phyloP scores from a whole-genome alignment of 1,140 invertebrate species.

The Apis dorsata region DNA sequence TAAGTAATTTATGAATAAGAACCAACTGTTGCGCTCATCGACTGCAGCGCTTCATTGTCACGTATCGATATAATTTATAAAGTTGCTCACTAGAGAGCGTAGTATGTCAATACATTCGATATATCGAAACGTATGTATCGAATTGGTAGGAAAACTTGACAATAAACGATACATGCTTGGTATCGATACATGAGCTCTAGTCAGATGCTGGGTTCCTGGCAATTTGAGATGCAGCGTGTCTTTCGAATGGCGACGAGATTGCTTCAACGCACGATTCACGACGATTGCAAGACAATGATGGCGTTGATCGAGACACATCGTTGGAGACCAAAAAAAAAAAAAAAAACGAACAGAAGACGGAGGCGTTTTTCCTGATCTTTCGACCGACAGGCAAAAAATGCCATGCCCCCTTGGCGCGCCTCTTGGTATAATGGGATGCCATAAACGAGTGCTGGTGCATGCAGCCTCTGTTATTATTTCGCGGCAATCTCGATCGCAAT shows the following conservation, averaged over 20 bases:
- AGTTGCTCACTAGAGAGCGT: slow-evolving; percentile 54
- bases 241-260: slow-evolving; percentile 75
- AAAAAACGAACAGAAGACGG: slow-evolving; percentile 53
- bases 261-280: slow-evolving; percentile 38
- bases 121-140: slow-evolving; percentile 65
- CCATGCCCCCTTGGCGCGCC: slow-evolving; percentile 79
- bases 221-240: slow-evolving; percentile 76
- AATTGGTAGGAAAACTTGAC: slow-evolving; percentile 3
- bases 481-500: slow-evolving; percentile 9
- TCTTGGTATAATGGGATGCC: slow-evolving; percentile 79
- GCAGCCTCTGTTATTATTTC: slow-evolving; percentile 70
- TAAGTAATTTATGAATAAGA: background rate
- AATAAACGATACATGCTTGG: slow-evolving; percentile 43
- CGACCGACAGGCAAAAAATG: slow-evolving; percentile 73
- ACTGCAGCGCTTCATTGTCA: slow-evolving; percentile 25
- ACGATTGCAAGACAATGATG: slow-evolving; percentile 50
- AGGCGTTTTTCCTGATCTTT: slow-evolving; percentile 66
- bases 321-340: slow-evolving; percentile 37
- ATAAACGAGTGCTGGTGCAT: slow-evolving; percentile 75
- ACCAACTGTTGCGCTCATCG: slow-evolving; percentile 48
- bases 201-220: slow-evolving; percentile 69
- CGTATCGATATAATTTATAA: slow-evolving; percentile 58
- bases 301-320: slow-evolving; percentile 13
- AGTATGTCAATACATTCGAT: slow-evolving; percentile 73
- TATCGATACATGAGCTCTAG: slow-evolving; percentile 65